Percentiles rank a stretch among this genome's conserved stretches.
Evolutionary conservation across 2,888 invertebrate genomes (phyloP).

Genomic region (Stegana nigrithorax): DNA sequence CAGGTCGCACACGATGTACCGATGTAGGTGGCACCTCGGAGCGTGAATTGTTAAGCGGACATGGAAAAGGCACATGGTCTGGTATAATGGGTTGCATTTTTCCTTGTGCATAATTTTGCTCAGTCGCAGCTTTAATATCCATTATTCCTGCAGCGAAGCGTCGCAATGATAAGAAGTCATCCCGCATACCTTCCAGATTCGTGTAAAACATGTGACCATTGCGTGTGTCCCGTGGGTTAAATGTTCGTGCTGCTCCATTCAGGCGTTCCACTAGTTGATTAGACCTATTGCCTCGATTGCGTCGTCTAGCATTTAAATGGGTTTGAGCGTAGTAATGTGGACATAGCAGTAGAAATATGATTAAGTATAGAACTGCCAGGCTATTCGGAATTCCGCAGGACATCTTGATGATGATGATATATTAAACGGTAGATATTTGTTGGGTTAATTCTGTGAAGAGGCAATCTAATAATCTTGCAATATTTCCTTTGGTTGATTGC

Average conservation of each 20-base stretch:
- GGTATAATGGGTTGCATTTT: constrained; percentile 58
- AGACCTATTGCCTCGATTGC: constrained; percentile 41
- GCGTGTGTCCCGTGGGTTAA: constrained; percentile 24
- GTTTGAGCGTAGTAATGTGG: too few relatives aligned
- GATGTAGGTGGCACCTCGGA: constrained; percentile 68
- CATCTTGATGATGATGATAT: too few relatives aligned
- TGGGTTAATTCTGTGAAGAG: too few relatives aligned
- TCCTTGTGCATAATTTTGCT: constrained; percentile 38
- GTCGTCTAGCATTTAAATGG: too few relatives aligned
- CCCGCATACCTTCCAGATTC: constrained; percentile 45
- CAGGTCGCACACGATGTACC: constrained; percentile 71
- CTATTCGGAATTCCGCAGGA: too few relatives aligned
- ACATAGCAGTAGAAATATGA: too few relatives aligned
- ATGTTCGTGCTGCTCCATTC: constrained; percentile 39
- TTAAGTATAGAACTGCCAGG: too few relatives aligned
- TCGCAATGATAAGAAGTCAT: constrained; percentile 40
- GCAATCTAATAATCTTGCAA: too few relatives aligned
- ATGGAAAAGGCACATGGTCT: constrained; percentile 61
- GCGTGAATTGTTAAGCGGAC: constrained; percentile 59
- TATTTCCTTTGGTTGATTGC: too few relatives aligned
- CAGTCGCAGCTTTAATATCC: constrained; percentile 34
- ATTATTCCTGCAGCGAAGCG: constrained; percentile 29
- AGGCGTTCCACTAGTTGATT: constrained; percentile 41
- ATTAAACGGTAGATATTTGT: too few relatives aligned
- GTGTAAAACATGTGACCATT: constrained; percentile 47